These are phyloP conservation scores for Lithobius niger DNA, from an alignment of 1,140 invertebrate genomes.

Conservation along the genomic window DNA sequence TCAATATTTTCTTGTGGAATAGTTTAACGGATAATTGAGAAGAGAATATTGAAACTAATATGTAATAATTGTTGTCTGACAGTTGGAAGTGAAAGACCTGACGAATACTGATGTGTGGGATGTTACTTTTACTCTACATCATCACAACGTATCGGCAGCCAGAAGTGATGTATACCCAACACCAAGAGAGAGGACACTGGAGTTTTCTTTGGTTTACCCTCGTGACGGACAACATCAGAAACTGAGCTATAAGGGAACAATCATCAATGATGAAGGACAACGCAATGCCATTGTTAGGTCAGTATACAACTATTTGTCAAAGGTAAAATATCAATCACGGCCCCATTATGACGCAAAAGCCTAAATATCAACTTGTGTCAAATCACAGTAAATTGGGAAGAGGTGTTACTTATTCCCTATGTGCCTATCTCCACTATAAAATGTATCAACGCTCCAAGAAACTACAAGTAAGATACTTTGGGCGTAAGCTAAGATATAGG, in stretches of 20 bases:
- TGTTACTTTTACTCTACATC: neutral
- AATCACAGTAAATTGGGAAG: too few species aligned
- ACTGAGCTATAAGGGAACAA: neutral
- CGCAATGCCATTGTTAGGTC: neutral
- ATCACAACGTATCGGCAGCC: neutral
- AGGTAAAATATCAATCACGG: too few species aligned
- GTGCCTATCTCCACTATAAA: too few species aligned
- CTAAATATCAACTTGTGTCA: too few species aligned
- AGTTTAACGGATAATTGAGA: neutral
- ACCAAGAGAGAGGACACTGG: neutral
- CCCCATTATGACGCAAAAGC: too few species aligned
- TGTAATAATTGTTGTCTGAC: neutral
- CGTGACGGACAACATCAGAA: neutral
- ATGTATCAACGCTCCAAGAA: too few species aligned
- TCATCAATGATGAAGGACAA: slow-evolving; percentile 2
- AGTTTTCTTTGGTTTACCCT: neutral
- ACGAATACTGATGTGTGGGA: neutral
- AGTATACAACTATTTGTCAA: too few species aligned
- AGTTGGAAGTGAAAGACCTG: neutral
- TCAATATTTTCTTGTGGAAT: neutral
- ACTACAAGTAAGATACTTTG: too few species aligned
- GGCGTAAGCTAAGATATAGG: too few species aligned
- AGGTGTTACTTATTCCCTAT: too few species aligned
- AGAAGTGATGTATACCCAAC: neutral
- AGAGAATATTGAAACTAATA: neutral